Percentiles rank a stretch among this genome's conserved stretches.
phyloP scores from a whole-genome alignment of 1,140 invertebrate genomes.

The Trialeurodes vaporariorum region DNA sequence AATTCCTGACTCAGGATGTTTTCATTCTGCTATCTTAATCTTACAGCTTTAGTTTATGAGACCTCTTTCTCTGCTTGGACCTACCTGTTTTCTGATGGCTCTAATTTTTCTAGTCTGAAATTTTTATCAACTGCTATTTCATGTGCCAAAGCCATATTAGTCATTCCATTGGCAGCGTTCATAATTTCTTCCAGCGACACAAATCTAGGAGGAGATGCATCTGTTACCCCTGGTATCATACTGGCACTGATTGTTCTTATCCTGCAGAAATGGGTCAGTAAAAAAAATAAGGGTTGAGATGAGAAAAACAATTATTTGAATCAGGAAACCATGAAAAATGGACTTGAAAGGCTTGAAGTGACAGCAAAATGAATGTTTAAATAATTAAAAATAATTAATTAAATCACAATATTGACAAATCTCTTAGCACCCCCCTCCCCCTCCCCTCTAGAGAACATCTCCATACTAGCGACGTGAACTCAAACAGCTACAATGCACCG shows the following conservation, averaged over 20 bases:
- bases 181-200: constrained; percentile 81
- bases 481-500: too few species aligned
- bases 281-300: background rate
- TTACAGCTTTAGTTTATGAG: too few species aligned
- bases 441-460: too few species aligned
- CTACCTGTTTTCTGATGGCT: constrained; percentile 61
- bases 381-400: background rate
- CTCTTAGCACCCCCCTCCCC: background rate
- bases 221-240: constrained; percentile 38
- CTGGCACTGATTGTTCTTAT: constrained; percentile 6
- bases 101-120: constrained; percentile 72
- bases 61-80: too few species aligned
- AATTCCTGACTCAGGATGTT: too few species aligned
- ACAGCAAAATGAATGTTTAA: background rate
- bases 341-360: background rate
- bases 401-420: background rate
- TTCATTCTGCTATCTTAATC: too few species aligned
- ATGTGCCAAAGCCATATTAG: constrained; percentile 88
- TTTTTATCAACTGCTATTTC: constrained; percentile 89
- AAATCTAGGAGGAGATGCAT: constrained; percentile 73
- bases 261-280: too few species aligned
- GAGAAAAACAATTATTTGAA: background rate
- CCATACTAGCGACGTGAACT: too few species aligned
- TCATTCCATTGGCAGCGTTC: constrained; percentile 75
- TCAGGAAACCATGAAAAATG: background rate